Evolutionary conservation across 1,140 invertebrate species (phyloP), one percentile per base, ranked within the genome.

Genomic region (Armadillidium nasatum): DNA sequence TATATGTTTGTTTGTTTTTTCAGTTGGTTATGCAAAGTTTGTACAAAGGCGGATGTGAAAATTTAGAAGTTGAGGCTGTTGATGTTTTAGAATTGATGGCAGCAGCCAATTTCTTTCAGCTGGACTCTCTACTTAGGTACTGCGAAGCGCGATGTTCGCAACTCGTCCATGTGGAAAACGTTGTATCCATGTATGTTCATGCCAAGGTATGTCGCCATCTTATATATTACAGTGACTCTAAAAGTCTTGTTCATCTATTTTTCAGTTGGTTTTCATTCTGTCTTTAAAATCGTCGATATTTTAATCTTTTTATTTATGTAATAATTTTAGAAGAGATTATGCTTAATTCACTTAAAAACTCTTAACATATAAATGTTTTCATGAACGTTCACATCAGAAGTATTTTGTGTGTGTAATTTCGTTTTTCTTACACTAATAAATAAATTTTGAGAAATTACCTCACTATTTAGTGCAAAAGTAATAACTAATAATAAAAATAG

Each of bases 21-120:
- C 84, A 96, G 92, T 88, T 94, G 87, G 93, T 96, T 3, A 95
- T 96, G 93, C 91, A 95, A 83, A 95, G 93, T 85, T 86, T 96
- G 22, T 96, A 96, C 84, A 93, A 94, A 80, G 94, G 94, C 19
- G 93, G 93, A 21, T 85, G 83, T 78, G 88, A 90, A 70, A 89
- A 89, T 0, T 85, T 94, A 50, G 89, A 92, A 80, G 90, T 94
- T 1, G 89, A 91, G 67, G 89, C 91, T 69, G 89, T 88, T 72
- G 93, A 95, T 82, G 90, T 95, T 44, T 85, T 95, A 74, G 94
- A 95, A 83, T 84, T 96, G 60, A 93, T 96, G 90, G 93, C 93
- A 4, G 94, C 94, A 0, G 93, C 94, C 0, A 94, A 94, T 82
- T 96, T 95, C 85, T 96, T 96, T 85, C 93, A 95, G 83, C 85